phyloP scores from a whole-genome alignment of 2,113 vertebrate genomes.

The Cynoglossus semilaevis region DNA sequence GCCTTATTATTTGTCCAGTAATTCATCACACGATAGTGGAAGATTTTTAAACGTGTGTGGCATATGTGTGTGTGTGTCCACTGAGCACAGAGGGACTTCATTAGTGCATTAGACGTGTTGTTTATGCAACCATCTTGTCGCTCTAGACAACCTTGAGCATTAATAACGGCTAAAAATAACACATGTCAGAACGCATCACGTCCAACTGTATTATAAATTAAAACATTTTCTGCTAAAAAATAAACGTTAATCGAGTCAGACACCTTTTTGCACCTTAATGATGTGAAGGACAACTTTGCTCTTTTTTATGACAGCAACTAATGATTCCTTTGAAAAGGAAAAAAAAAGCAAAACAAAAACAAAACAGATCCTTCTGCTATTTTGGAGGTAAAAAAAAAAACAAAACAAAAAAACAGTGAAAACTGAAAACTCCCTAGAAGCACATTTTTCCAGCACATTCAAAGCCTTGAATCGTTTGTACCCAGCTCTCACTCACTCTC shows the following conservation, averaged over 20 bases:
- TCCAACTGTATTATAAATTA: conserved; percentile 8
- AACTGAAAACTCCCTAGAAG: conserved; percentile 12
- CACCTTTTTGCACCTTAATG: not conserved
- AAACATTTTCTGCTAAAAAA: conserved; percentile 17
- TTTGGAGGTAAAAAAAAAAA: no score
- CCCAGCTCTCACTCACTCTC: conserved; percentile 8
- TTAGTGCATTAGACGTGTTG: conserved; percentile 59
- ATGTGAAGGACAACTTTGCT: not conserved
- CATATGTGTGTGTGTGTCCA: conserved; percentile 8
- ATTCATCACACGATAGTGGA: conserved; percentile 54
- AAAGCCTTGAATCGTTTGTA: conserved; percentile 5
- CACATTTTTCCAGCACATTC: conserved; percentile 22
- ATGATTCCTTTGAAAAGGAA: not conserved
- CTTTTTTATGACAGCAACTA: not conserved
- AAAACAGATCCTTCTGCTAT: no score
- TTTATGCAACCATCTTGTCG: conserved; percentile 49
- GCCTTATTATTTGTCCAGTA: conserved; percentile 38
- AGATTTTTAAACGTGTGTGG: conserved; percentile 26
- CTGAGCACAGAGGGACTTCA: conserved; percentile 63
- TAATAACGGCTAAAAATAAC: conserved; percentile 47
- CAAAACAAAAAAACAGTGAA: conserved; percentile 8
- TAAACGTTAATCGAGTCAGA: conserved; percentile 4
- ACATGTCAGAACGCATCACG: conserved; percentile 24
- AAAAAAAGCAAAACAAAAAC: no score
- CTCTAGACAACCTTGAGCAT: conserved; percentile 52